Conservation (phyloP, 2,113 vertebrate genomes). For the Barnardius zonarius region DNA sequence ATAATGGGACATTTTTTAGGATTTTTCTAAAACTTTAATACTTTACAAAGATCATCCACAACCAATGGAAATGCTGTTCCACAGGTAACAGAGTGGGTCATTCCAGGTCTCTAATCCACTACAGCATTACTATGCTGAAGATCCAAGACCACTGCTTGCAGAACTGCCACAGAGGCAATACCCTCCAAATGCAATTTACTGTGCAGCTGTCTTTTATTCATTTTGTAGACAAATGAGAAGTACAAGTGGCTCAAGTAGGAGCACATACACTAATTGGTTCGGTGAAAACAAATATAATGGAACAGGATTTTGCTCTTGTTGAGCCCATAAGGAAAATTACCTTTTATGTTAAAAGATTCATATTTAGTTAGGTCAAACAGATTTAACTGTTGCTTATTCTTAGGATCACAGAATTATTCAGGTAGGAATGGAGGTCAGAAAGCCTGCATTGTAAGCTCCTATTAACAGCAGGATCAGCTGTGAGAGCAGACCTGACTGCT, state of each 20-base stretch:
- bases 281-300: not conserved
- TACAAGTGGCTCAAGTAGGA: not conserved
- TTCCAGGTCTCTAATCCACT: not conserved
- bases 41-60: not conserved
- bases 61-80: not conserved
- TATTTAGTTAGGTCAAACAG: not conserved
- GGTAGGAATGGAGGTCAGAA: rapidly evolving
- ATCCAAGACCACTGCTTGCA: not conserved
- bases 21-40: not conserved
- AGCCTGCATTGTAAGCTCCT: not conserved
- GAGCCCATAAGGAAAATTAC: not conserved
- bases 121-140: not conserved
- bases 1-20: not conserved
- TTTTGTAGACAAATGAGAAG: not conserved
- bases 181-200: not conserved
- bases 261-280: not conserved
- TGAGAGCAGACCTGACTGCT: not conserved
- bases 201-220: not conserved
- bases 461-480: not conserved
- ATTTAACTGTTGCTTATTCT: not conserved
- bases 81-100: not conserved
- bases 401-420: not conserved
- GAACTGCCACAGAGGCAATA: not conserved
- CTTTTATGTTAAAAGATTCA: not conserved
- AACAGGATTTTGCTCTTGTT: not conserved